phyloP scores from a whole-genome alignment of 2,888 invertebrate genomes.

The Microctonus hyperodae region DNA sequence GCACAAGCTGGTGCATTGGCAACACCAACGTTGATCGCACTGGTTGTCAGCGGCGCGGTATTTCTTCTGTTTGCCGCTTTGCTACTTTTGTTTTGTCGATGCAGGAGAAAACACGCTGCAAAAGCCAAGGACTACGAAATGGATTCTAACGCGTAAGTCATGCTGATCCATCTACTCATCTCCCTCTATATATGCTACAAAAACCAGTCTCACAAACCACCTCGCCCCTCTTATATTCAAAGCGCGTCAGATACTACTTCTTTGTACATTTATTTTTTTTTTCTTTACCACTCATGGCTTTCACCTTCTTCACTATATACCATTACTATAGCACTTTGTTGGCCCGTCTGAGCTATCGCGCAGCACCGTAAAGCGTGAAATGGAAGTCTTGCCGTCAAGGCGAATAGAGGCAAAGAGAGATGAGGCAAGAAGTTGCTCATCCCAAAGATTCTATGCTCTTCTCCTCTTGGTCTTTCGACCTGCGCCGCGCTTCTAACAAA shows the following conservation, averaged over 20 bases:
- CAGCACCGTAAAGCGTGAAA: slow-evolving; percentile 51
- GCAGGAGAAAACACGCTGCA: slow-evolving; percentile 82
- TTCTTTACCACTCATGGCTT: slow-evolving; percentile 11
- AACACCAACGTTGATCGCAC: slow-evolving; percentile 80
- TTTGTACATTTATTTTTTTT: slow-evolving; percentile 20
- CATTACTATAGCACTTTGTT: slow-evolving; percentile 29
- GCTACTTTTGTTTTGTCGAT: slow-evolving; percentile 83
- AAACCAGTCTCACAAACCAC: slow-evolving; percentile 27
- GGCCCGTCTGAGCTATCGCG: slow-evolving; percentile 38
- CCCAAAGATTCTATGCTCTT: neutral
- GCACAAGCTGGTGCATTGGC: slow-evolving; percentile 80
- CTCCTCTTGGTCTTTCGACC: slow-evolving; percentile 11
- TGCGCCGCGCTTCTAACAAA: slow-evolving; percentile 16
- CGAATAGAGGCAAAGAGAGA: slow-evolving; percentile 33
- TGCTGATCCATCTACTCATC: slow-evolving; percentile 33
- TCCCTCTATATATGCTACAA: slow-evolving; percentile 16
- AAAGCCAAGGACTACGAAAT: slow-evolving; percentile 90
- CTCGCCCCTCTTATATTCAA: slow-evolving; percentile 33
- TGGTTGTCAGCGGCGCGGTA: slow-evolving; percentile 82
- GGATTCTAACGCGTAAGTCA: slow-evolving; percentile 72
- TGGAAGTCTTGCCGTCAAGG: slow-evolving; percentile 46
- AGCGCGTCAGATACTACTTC: slow-evolving; percentile 27
- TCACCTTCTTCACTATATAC: slow-evolving; percentile 8
- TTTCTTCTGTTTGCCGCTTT: slow-evolving; percentile 79
- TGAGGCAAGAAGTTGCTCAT: slow-evolving; percentile 33